Evolutionary conservation across 1,140 invertebrate genomes (phyloP), one percentile per base, ranked within the genome.

Genomic region (Ephestia elutella): DNA sequence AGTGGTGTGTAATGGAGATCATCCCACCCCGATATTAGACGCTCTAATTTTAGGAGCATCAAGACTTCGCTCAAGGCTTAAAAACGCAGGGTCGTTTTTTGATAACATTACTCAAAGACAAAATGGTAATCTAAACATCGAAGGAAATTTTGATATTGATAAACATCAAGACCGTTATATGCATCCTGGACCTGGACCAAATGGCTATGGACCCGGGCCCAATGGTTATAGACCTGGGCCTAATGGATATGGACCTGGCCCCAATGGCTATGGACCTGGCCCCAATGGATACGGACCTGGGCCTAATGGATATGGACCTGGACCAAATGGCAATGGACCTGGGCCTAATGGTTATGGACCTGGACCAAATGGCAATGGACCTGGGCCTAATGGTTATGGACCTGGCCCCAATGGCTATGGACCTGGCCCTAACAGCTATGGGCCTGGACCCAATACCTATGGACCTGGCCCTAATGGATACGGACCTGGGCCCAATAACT

Each of bases 11-110:
- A 18, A 59, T 19, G 68, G 65, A 56, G 54, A 63, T 18, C 61
- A 65, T 17, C 48, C 53, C 2, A 48, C 21, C 8, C 50, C 50
- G 11, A 25, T 62, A 25, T n/a, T 73, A 10, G 30, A 38, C 9
- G 65, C 57, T 9, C 54, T 73, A 2, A 25, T 73, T 4, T 7
- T 18, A 19, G 60, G 62, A 17, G 68, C 66, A 10, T 64, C 65
- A 9, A 35, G 60, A 11, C 54, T 69, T 0, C 62, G 66, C 18
- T 32, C 57, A n/a, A 54, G 59, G 38, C 55, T 68, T 15, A 53
- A 71, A 10, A 54, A 57, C 10, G 54, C 49, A 44, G 38, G 38
- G n/a, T 15, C 38, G 15, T 44, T 44, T 44, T 15, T 44, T 44
- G 38, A 44, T 15, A 44, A 44, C 13, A n/a, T 44, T 15, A 17